These are phyloP conservation scores for Zaprionus bogoriensis DNA, from an alignment of 2,888 invertebrate species.

Conservation along the genomic window DNA sequence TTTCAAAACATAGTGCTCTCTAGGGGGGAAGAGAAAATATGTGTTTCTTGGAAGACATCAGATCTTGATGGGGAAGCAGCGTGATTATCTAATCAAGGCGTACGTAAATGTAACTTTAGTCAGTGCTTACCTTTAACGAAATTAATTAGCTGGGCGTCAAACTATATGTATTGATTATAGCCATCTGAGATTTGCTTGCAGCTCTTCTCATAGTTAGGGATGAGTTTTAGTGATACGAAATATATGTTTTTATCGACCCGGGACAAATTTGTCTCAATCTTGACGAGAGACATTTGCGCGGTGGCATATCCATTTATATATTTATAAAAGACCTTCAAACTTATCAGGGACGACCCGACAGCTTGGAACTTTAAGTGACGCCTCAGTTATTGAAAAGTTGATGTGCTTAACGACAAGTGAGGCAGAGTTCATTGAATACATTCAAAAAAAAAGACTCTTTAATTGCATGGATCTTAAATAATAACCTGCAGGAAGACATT, in stretches of 20 bases:
- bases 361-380: slow-evolving; percentile 32
- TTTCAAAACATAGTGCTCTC: not conserved
- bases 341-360: slow-evolving; percentile 32
- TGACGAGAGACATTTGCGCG: slow-evolving; percentile 41
- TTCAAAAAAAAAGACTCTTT: too few relatives aligned
- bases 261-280: slow-evolving; percentile 51
- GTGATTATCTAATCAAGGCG: too few relatives aligned
- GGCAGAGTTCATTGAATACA: not conserved
- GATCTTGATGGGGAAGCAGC: too few relatives aligned
- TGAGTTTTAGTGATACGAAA: not conserved
- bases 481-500: too few relatives aligned
- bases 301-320: slow-evolving; percentile 25
- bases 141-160: slow-evolving; percentile 24
- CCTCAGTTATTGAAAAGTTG: slow-evolving; percentile 13
- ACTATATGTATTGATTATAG: slow-evolving; percentile 21
- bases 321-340: slow-evolving; percentile 25
- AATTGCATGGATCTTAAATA: too few relatives aligned
- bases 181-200: slow-evolving; percentile 40
- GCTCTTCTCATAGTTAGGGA: slow-evolving; percentile 37
- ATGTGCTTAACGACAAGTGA: slow-evolving; percentile 37
- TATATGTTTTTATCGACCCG: slow-evolving; percentile 25
- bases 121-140: slow-evolving; percentile 19
- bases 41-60: slow-evolving; percentile 32
- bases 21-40: slow-evolving; percentile 11
- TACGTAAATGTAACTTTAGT: not conserved